Evolutionary conservation across 2,797 vertebrate species (phyloP), one percentile per base, ranked within the genome.

Genomic region (Hybognathus amarus): DNA sequence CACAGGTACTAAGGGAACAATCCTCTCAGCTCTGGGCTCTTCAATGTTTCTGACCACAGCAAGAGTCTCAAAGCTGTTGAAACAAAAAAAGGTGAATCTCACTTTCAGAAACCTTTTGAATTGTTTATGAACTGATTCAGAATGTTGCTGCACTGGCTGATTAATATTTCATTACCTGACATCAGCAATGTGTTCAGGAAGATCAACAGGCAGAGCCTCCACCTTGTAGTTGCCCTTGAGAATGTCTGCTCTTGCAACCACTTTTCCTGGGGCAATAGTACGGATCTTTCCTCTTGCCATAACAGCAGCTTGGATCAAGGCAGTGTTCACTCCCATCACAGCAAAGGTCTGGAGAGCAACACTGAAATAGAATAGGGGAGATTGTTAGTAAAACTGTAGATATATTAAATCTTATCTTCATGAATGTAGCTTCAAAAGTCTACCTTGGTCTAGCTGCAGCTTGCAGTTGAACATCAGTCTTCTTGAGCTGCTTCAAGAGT

Each of bases 21-120:
- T 92, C 90, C 76, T 96, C 61, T 91, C 92, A 68, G 76, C 83
- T 86, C 87, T 38, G 18, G 92, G 83, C 42, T 97, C 93, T 87
- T 94, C 95, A 79, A 92, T 82, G 85, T 96, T 95, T 91, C 94
- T 96, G 85, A 92, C 90, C 40, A 97, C 80, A 85, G 94, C 96
- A 91, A 93, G 67, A 63, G 94, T 94, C 11, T 95, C 93, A 79
- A 95, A 87, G 54, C 96, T 97, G 89, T 92, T 90, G 71, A 88
- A 85, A 33, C 30, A 83, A 89, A 13, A 74, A 54, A 8, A 17
- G 3, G 3, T 42, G 3, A 5, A 9, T 45, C 8, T 69, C 6
- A 45, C 22, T 70, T 27, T 45, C n/a, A 47, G 15, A 70, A 70
- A 18, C 8, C 24, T 27, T 47, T 27, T 70, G 3, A 45, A n/a